Evolutionary conservation across 1,140 invertebrate species (phyloP), one percentile per base, ranked within the genome.

Genomic region (Macrotrachela quadricornifera): DNA sequence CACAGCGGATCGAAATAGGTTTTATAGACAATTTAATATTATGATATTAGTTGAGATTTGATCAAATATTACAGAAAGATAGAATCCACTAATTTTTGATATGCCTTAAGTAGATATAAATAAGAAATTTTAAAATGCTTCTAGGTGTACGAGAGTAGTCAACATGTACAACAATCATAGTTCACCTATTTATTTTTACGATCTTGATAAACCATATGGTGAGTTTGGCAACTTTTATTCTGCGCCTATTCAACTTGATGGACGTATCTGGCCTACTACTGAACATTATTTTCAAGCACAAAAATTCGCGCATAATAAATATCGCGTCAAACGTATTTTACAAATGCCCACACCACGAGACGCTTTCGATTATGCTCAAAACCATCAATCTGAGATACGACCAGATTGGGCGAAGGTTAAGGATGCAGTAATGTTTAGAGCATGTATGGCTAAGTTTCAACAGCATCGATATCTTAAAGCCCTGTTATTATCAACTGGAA

Each of bases 201-300:
- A n/a, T 42, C 12, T 42, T 12, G 12, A 12, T 12, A 36, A 47
- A 38, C 51, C 44, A 41, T 52, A 52, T 37, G 51, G 51, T 30
- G 45, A 43, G 10, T 52, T 52, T 46, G 45, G 43, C 8, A 52
- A 52, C 40, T 52, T 52, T 46, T 52, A 42, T 15, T 12, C n/a
- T 8, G 43, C 45, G 37, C n/a, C 30, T 37, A 46, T 52, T 36
- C 43, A 46, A 39, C 17, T 52, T 13, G 30, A 52, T 41, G 51
- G 51, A 9, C n/a, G 40, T 8, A 8, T 41, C 10, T 52, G 51
- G 51, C 30, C 45, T 16, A 52, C 51, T 1, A 52, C 43, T 30
- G 51, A 52, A 30, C 51, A 52, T 15, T 52, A 52, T 13, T 52
- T 52, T 46, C 51, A 52, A 41, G 51, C 51, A 8, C 44, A 52